These are phyloP conservation scores for Acrocephalus kingi DNA, from an alignment of 2,113 vertebrate genomes.

Conservation along the genomic window DNA sequence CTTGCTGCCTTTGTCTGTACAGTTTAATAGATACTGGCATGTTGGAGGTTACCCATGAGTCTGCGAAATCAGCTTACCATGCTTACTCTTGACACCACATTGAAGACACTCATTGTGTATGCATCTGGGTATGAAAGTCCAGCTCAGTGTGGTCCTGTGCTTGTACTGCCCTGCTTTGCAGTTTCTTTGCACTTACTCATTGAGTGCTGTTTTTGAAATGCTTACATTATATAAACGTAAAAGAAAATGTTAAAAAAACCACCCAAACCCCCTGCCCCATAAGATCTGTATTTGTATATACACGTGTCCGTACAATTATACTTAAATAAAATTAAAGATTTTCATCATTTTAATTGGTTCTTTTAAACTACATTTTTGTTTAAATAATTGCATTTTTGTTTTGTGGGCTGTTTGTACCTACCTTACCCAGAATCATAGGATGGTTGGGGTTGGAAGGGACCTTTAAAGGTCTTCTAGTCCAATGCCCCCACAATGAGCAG, in stretches of 20 bases:
- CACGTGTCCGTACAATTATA: conserved; percentile 98
- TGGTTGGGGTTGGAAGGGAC: background rate
- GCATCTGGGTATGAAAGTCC: conserved; percentile 81
- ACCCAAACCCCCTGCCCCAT: conserved; percentile 56
- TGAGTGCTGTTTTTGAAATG: conserved; percentile 90
- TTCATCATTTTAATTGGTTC: conserved; percentile 81
- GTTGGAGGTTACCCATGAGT: conserved; percentile 85
- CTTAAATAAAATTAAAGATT: conserved; percentile 90
- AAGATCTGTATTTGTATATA: conserved; percentile 99
- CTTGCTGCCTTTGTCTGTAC: conserved; percentile 89
- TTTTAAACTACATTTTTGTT: conserved; percentile 71
- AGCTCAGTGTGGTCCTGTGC: conserved; percentile 82
- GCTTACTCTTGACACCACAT: conserved; percentile 81
- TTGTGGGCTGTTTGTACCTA: conserved; percentile 34
- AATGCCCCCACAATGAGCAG: background rate
- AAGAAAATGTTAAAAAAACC: conserved; percentile 83
- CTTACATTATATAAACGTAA: conserved; percentile 92
- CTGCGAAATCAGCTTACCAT: conserved; percentile 79
- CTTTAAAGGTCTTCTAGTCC: background rate
- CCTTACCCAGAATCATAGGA: background rate
- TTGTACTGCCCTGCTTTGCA: conserved; percentile 80
- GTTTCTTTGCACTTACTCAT: conserved; percentile 83
- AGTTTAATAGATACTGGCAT: conserved; percentile 90
- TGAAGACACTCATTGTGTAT: conserved; percentile 85
- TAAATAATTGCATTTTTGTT: conserved; percentile 58